A percentile compares a stretch with the other conserved stretches of the same genome.
phyloP scores from a whole-genome alignment of 2,797 vertebrate genomes.

The Myoxocephalus aenaeus region DNA sequence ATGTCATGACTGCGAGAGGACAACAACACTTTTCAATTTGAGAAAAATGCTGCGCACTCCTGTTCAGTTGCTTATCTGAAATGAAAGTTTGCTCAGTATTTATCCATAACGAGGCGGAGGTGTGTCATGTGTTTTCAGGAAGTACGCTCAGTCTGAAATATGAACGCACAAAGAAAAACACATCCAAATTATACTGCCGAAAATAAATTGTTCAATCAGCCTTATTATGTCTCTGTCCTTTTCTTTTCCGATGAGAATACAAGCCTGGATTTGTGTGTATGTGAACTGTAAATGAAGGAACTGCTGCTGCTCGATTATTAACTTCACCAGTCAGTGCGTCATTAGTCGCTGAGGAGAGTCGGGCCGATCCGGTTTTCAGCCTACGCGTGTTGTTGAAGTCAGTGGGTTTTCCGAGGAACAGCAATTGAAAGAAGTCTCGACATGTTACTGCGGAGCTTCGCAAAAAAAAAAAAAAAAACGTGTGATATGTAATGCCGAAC shows the following conservation, averaged over 20 bases:
- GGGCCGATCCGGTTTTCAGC: background rate
- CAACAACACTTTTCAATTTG: background rate
- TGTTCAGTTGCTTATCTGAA: slow-evolving; percentile 43
- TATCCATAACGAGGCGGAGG: slow-evolving; percentile 50
- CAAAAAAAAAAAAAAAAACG: background rate
- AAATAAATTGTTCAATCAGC: background rate
- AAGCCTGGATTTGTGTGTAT: background rate
- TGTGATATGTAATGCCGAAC: slow-evolving; percentile 28
- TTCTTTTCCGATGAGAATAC: background rate
- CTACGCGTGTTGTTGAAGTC: background rate
- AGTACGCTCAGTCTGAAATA: slow-evolving; percentile 2
- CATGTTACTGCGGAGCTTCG: background rate
- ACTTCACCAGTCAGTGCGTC: slow-evolving; percentile 41
- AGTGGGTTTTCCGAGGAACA: rapidly evolving
- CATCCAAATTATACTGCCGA: background rate
- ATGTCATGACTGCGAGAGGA: slow-evolving; percentile 64
- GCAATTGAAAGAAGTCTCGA: background rate
- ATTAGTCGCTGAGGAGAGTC: slow-evolving; percentile 44
- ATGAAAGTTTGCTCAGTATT: slow-evolving; percentile 54
- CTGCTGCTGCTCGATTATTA: slow-evolving; percentile 9
- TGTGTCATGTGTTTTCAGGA: slow-evolving; percentile 63
- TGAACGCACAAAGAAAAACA: background rate
- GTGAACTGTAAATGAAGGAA: background rate
- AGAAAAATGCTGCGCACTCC: background rate
- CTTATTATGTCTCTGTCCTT: background rate